phyloP scores from a whole-genome alignment of 2,888 invertebrate species.

The Melikaiella ostensackeni region DNA sequence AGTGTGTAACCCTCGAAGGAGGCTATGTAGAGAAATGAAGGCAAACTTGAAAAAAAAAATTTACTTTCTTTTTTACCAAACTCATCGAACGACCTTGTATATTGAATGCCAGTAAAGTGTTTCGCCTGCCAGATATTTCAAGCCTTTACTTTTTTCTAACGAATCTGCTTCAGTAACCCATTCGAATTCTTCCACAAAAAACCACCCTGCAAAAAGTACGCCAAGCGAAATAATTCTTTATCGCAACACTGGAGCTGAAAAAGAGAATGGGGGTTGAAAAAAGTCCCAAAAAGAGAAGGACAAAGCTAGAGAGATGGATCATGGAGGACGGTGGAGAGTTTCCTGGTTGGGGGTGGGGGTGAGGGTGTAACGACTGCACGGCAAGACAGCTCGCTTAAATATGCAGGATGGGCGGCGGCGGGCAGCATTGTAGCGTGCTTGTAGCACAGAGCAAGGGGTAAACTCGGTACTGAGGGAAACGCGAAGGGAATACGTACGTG shows the following conservation, averaged over 20 bases:
- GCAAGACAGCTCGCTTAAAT: constrained; percentile 76
- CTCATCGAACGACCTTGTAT: too few relatives aligned
- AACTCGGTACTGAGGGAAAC: constrained; percentile 70
- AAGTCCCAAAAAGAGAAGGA: constrained; percentile 5
- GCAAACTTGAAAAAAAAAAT: too few relatives aligned
- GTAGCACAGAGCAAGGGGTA: constrained; percentile 73
- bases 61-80: too few relatives aligned
- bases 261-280: background rate
- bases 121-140: too few relatives aligned
- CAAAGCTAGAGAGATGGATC: constrained; percentile 36
- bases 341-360: constrained; percentile 50
- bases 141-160: background rate
- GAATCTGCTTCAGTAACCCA: background rate
- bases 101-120: too few relatives aligned
- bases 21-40: too few relatives aligned
- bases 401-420: constrained; percentile 76
- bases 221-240: background rate
- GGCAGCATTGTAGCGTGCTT: constrained; percentile 73
- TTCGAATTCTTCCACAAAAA: constrained; percentile 2
- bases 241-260: constrained; percentile 5
- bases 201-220: background rate
- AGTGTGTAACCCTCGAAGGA: too few relatives aligned
- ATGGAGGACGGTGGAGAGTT: constrained; percentile 23
- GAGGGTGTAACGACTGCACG: constrained; percentile 71
- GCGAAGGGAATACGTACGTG: constrained; percentile 65